These are phyloP conservation scores for Allacma fusca DNA, from an alignment of 2,888 invertebrate genomes.

Conservation along the genomic window DNA sequence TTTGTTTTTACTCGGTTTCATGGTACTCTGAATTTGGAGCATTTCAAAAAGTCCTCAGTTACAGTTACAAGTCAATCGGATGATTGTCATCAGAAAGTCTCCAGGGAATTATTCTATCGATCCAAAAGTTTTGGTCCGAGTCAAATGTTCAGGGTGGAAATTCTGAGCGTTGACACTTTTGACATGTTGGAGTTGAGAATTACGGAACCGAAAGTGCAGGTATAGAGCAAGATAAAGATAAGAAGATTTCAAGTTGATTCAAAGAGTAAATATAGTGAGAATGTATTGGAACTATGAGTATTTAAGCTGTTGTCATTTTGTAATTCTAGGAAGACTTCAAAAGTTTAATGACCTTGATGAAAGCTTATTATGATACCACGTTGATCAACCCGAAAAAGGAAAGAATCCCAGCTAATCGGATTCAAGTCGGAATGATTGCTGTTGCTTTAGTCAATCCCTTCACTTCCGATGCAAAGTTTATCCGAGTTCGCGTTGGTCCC, in stretches of 20 bases:
- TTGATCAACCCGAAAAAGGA: not conserved
- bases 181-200: not conserved
- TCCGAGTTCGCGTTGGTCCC: not conserved
- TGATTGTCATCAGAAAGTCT: not conserved
- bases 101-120: not conserved
- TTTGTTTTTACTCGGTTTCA: no score
- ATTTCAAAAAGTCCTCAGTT: no score
- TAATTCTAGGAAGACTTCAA: not conserved
- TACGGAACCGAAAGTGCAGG: not conserved
- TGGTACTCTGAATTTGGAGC: no score
- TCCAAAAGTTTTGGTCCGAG: not conserved
- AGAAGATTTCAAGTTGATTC: no score
- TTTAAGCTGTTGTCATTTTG: no score
- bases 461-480: not conserved
- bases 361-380: not conserved
- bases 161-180: not conserved
- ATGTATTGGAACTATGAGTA: no score
- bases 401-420: not conserved
- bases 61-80: no score
- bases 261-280: no score
- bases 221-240: no score
- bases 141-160: not conserved
- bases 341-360: not conserved
- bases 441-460: not conserved
- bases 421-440: not conserved